Conservation (phyloP, 2,113 vertebrate species). For the Malurus melanocephalus region DNA sequence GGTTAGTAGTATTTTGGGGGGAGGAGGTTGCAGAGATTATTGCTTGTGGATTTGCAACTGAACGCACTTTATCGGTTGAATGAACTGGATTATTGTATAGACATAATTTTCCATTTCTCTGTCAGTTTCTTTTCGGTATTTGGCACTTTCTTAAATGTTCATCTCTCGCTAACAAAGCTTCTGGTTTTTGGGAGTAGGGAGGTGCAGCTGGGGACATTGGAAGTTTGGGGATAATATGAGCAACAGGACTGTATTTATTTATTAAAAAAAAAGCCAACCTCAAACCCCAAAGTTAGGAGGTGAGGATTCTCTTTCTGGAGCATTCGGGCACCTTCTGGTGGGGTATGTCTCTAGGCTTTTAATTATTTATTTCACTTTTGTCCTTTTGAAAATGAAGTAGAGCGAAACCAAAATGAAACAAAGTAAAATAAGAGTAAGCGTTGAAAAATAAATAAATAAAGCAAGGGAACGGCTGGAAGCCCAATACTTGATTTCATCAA, state of each 20-base stretch:
- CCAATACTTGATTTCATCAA: constrained; percentile 40
- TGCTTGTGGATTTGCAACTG: constrained; percentile 3
- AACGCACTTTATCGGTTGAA: constrained; percentile 32
- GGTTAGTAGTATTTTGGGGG: constrained; percentile 51
- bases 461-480: not conserved
- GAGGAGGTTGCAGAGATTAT: constrained; percentile 43
- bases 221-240: constrained; percentile 37
- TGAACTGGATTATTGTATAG: not conserved
- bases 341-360: constrained; percentile 39
- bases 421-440: not conserved
- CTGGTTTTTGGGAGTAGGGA: not conserved
- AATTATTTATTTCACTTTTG: constrained; percentile 60
- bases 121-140: not conserved
- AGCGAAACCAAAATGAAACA: constrained; percentile 1
- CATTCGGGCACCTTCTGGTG: constrained; percentile 65
- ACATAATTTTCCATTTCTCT: constrained; percentile 24
- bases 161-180: not conserved
- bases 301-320: constrained; percentile 68
- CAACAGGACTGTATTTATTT: constrained; percentile 55
- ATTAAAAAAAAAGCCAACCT: not conserved
- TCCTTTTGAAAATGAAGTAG: constrained; percentile 41
- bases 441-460: constrained; percentile 43
- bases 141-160: not conserved
- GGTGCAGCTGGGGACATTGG: not conserved
- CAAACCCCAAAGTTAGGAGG: constrained; percentile 1